phyloP scores from a whole-genome alignment of 2,888 invertebrate genomes.

The Drosophila seclusa region DNA sequence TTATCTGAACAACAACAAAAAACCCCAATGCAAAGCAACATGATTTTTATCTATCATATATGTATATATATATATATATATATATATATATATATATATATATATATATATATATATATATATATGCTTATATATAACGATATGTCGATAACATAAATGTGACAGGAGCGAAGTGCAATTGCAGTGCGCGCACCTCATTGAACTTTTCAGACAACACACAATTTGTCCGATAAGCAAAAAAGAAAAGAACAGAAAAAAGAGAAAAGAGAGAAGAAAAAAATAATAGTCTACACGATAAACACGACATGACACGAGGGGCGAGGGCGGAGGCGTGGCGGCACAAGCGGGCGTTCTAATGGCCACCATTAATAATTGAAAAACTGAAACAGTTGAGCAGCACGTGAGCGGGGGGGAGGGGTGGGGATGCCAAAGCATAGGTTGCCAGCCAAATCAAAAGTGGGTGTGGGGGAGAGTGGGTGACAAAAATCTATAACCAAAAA shows the following conservation, averaged over 20 bases:
- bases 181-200: conserved; percentile 76
- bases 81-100: background rate
- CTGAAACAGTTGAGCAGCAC: conserved; percentile 77
- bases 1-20: conserved; percentile 28
- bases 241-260: conserved; percentile 3
- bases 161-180: conserved; percentile 67
- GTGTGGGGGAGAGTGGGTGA: conserved; percentile 45
- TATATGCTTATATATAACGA: background rate
- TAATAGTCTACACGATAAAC: conserved; percentile 49
- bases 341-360: conserved; percentile 71
- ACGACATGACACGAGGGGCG: conserved; percentile 29
- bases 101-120: too few relatives aligned
- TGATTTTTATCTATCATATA: conserved; percentile 46
- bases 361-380: conserved; percentile 80
- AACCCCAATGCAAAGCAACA: conserved; percentile 44
- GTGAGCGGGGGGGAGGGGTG: conserved; percentile 31
- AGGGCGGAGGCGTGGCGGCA: conserved; percentile 23
- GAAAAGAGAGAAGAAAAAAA: conserved; percentile 31
- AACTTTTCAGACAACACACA: conserved; percentile 77
- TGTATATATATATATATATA: background rate
- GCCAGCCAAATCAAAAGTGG: conserved; percentile 12
- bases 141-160: conserved; percentile 73
- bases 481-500: conserved; percentile 78
- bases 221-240: conserved; percentile 76
- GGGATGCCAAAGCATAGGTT: conserved; percentile 30